These are phyloP conservation scores for Tiaroga cobitis DNA, from an alignment of 2,797 vertebrate species.

Conservation along the genomic window DNA sequence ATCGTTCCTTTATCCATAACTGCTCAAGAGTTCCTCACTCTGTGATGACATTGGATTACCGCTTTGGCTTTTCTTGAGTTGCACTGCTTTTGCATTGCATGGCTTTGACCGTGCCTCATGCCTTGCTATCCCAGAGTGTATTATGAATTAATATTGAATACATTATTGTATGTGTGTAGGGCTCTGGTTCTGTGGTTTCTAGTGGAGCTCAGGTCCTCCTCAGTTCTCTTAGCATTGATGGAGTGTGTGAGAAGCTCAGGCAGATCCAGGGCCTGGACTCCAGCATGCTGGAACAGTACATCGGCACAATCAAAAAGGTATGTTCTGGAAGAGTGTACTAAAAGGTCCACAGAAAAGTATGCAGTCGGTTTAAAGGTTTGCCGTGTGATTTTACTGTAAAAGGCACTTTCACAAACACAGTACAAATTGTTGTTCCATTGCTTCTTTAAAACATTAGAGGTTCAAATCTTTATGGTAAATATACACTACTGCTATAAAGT, in stretches of 20 bases:
- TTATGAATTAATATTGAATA: not conserved
- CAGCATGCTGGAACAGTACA: slow-evolving; percentile 88
- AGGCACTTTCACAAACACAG: not conserved
- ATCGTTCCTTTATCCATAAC: not conserved
- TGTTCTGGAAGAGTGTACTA: not conserved
- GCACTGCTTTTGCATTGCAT: slow-evolving; percentile 1
- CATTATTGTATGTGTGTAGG: slow-evolving; percentile 66
- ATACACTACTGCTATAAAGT: not conserved
- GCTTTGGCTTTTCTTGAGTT: slow-evolving; percentile 6
- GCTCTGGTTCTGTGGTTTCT: slow-evolving; percentile 56
- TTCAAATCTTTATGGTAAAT: not conserved
- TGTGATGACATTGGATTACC: not conserved
- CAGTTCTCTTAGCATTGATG: slow-evolving; percentile 88
- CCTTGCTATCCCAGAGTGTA: not conserved
- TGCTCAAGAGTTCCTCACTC: not conserved
- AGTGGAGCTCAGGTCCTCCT: slow-evolving; percentile 72
- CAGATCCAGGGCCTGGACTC: slow-evolving; percentile 90
- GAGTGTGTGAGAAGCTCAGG: slow-evolving; percentile 87
- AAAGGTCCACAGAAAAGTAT: not conserved
- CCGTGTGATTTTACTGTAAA: not conserved
- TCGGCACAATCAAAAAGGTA: slow-evolving; percentile 91
- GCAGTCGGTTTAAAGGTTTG: not conserved
- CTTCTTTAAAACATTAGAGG: not conserved
- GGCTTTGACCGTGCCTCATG: not conserved
- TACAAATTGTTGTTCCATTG: not conserved